These are phyloP conservation scores for Bibio marci DNA, from an alignment of 2,888 invertebrate genomes.

Conservation along the genomic window DNA sequence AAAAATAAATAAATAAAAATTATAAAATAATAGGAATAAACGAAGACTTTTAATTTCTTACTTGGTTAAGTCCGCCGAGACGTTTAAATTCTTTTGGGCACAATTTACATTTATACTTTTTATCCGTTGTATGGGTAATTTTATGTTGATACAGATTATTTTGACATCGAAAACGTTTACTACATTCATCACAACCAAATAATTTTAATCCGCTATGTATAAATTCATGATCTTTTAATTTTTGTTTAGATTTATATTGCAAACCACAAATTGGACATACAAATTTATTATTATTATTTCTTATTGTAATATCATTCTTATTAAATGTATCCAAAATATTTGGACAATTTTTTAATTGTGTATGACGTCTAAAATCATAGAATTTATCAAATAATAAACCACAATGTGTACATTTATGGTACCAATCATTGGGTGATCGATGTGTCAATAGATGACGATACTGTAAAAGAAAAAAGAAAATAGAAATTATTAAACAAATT, in stretches of 20 bases:
- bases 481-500: no score
- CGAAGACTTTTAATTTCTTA: not conserved
- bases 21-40: no score
- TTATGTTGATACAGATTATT: slow-evolving; percentile 22
- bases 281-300: slow-evolving; percentile 2
- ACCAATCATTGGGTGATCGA: slow-evolving; percentile 8
- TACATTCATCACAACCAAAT: slow-evolving; percentile 10
- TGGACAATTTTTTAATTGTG: slow-evolving; percentile 7
- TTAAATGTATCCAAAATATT: slow-evolving; percentile 1
- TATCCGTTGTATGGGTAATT: slow-evolving; percentile 22
- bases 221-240: slow-evolving; percentile 19
- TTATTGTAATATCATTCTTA: not conserved
- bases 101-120: slow-evolving; percentile 17
- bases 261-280: slow-evolving; percentile 9
- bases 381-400: slow-evolving; percentile 10
- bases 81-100: slow-evolving; percentile 25
- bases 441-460: slow-evolving; percentile 7
- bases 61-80: slow-evolving; percentile 19
- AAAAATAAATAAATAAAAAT: not conserved
- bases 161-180: slow-evolving; percentile 10
- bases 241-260: slow-evolving; percentile 8
- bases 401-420: slow-evolving; percentile 14
- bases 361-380: slow-evolving; percentile 11
- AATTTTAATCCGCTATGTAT: slow-evolving; percentile 17
- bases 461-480: no score